Evolutionary conservation across 2,888 invertebrate genomes (phyloP).

Genomic region (Ctenicera cuprea): DNA sequence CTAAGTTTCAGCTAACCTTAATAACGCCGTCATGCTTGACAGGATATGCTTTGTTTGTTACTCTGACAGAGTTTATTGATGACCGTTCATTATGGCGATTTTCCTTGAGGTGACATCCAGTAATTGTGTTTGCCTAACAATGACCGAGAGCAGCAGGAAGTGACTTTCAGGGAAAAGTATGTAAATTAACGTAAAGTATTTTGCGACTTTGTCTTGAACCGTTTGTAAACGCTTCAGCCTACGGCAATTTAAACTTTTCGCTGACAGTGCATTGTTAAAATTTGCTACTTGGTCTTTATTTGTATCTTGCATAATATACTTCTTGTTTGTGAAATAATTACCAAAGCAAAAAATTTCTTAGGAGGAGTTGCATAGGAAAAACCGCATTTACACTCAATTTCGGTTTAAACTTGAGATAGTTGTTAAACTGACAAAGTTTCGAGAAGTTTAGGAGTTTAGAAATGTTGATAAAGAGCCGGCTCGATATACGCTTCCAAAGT

Average conservation of each 20-base stretch:
- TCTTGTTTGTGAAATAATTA: neutral
- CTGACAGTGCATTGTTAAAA: conserved; percentile 6
- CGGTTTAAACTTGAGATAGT: too few species aligned
- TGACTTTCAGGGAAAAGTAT: conserved; percentile 47
- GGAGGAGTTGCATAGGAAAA: too few species aligned
- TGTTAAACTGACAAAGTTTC: too few species aligned
- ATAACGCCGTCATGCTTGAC: conserved; percentile 51
- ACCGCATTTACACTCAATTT: too few species aligned
- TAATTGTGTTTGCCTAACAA: conserved; percentile 54
- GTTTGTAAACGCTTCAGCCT: conserved; percentile 34
- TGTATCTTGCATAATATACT: neutral
- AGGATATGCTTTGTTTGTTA: conserved; percentile 54
- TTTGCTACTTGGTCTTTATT: conserved; percentile 5
- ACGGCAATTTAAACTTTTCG: conserved; percentile 40
- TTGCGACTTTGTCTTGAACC: conserved; percentile 30
- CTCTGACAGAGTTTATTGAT: conserved; percentile 54
- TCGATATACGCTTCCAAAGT: too few species aligned
- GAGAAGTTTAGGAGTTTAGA: too few species aligned
- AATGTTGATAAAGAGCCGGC: too few species aligned
- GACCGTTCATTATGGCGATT: conserved; percentile 54
- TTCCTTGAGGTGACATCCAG: conserved; percentile 53
- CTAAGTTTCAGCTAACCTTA: conserved; percentile 53
- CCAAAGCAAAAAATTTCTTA: too few species aligned
- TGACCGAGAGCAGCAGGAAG: conserved; percentile 44
- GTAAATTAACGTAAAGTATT: conserved; percentile 50